Evolutionary conservation across 1,140 invertebrate species (phyloP).

Genomic region (Solenopsis invicta): DNA sequence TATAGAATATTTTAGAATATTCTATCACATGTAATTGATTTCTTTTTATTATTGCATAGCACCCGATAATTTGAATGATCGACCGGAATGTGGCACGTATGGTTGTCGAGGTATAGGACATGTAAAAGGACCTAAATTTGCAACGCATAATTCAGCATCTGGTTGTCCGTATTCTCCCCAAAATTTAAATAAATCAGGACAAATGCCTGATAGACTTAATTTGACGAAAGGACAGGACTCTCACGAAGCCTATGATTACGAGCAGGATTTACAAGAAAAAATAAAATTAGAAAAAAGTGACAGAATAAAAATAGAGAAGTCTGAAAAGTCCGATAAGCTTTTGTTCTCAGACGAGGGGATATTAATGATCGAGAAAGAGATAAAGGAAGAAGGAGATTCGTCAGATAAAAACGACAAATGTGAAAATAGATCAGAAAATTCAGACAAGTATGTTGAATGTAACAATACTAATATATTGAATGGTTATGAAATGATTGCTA

Average conservation of each 20-base stretch:
- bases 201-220: constrained; percentile 88
- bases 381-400: constrained; percentile 83
- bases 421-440: constrained; percentile 74
- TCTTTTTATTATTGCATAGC: constrained; percentile 81
- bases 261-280: constrained; percentile 81
- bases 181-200: constrained; percentile 89
- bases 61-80: constrained; percentile 88
- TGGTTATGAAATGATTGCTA: neutral
- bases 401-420: constrained; percentile 81
- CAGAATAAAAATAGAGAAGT: constrained; percentile 79
- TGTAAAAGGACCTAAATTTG: constrained; percentile 91
- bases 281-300: constrained; percentile 81
- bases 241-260: constrained; percentile 81
- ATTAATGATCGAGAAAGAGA: constrained; percentile 79
- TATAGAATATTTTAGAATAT: constrained; percentile 11
- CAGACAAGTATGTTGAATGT: constrained; percentile 77
- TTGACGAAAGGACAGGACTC: constrained; percentile 70
- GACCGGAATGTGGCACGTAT: constrained; percentile 90
- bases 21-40: neutral
- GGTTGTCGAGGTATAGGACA: constrained; percentile 94
- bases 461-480: constrained; percentile 37
- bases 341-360: constrained; percentile 76
- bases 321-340: constrained; percentile 78
- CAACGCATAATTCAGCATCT: constrained; percentile 92
- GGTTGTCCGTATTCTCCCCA: constrained; percentile 94